Evolutionary conservation across 1,140 invertebrate genomes (phyloP).

Genomic region (Nylanderia fulva): DNA sequence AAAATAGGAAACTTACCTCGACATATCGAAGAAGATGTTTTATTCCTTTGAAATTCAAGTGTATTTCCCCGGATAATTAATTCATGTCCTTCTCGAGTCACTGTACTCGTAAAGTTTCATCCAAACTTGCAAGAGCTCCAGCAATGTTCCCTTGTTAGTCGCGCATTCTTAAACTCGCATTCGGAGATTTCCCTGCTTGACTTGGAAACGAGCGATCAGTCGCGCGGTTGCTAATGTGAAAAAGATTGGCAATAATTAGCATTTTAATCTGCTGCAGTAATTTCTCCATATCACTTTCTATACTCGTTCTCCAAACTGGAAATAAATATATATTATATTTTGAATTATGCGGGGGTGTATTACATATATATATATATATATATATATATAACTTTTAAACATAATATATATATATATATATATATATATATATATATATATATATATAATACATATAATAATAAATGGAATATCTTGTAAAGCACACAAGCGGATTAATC

Average conservation of each 20-base stretch:
- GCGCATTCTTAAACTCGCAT: background rate
- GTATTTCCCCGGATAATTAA: slow-evolving; percentile 17
- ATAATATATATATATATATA: slow-evolving; percentile 5
- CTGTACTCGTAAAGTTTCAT: background rate
- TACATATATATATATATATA: background rate
- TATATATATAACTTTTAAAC: slow-evolving; percentile 8
- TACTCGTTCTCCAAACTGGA: slow-evolving; percentile 1
- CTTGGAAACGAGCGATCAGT: slow-evolving; percentile 49
- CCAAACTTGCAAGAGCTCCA: background rate
- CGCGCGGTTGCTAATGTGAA: slow-evolving; percentile 18
- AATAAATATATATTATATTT: slow-evolving; percentile 13
- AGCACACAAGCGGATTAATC: no score
- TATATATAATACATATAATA: background rate
- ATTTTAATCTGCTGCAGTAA: slow-evolving; percentile 16
- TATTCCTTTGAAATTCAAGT: slow-evolving; percentile 1
- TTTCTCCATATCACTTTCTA: slow-evolving; percentile 54
- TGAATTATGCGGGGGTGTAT: background rate
- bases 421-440: background rate
- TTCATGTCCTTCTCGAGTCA: background rate
- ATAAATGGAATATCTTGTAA: background rate
- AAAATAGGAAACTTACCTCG: background rate
- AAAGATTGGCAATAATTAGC: slow-evolving; percentile 32
- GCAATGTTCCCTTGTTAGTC: slow-evolving; percentile 15
- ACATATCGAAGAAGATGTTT: slow-evolving; percentile 1
- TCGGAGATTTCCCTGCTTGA: slow-evolving; percentile 30